These are phyloP conservation scores for Malaclemys terrapin DNA, from an alignment of 2,113 vertebrate genomes.

Conservation along the genomic window DNA sequence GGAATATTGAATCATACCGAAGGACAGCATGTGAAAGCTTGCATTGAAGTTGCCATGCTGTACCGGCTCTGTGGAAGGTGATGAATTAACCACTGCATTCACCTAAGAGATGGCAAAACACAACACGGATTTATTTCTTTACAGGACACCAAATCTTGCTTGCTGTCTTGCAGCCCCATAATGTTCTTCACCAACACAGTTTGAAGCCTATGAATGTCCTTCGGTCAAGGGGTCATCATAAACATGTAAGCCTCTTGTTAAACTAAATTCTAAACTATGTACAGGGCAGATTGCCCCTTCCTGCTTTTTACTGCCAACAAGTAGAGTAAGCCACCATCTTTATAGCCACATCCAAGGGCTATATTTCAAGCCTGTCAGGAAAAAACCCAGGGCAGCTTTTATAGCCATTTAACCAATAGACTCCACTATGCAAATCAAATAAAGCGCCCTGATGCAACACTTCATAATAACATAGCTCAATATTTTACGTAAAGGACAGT, in stretches of 20 bases:
- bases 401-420: not conserved
- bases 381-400: conserved; percentile 16
- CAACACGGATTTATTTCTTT: rapidly evolving
- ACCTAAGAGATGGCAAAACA: not conserved
- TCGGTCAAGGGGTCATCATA: not conserved
- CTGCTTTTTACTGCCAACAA: not conserved
- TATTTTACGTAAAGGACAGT: not conserved
- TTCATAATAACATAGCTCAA: not conserved
- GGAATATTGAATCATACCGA: not conserved
- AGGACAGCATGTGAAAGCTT: not conserved
- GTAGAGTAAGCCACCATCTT: conserved; percentile 4
- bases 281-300: not conserved
- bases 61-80: not conserved
- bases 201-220: not conserved
- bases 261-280: not conserved
- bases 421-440: not conserved
- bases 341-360: not conserved
- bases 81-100: not conserved
- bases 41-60: not conserved
- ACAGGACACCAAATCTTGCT: not conserved
- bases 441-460: not conserved
- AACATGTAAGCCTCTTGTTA: not conserved
- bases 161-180: not conserved
- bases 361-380: not conserved
- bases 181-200: not conserved